These are phyloP conservation scores for Florisuga fusca DNA, from an alignment of 2,797 vertebrate species.

Conservation along the genomic window DNA sequence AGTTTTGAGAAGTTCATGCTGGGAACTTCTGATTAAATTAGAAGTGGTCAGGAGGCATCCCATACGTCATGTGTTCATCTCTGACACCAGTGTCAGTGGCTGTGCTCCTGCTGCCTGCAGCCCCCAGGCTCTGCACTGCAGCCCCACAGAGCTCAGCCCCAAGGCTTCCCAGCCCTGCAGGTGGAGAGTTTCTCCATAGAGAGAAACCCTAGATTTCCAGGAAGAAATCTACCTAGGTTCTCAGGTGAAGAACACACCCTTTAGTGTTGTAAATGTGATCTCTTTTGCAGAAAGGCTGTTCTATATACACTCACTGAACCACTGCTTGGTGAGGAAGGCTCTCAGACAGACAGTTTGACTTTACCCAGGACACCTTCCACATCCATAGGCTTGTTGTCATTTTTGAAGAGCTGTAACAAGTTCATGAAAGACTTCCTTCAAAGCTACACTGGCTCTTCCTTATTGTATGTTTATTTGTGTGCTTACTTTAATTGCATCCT, in stretches of 20 bases:
- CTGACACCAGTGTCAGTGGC: not conserved
- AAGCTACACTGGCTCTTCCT: not conserved
- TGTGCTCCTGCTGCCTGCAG: too few species aligned
- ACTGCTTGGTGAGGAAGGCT: not conserved
- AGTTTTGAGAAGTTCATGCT: not conserved
- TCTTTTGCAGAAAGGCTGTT: not conserved
- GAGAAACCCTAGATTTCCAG: too few species aligned
- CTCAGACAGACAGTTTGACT: not conserved
- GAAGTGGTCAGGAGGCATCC: not conserved
- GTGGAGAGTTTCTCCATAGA: too few species aligned
- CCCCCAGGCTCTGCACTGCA: too few species aligned
- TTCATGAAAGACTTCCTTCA: not conserved
- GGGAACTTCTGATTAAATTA: not conserved
- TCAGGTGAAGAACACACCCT: not conserved
- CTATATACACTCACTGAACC: not conserved
- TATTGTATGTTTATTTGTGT: not conserved
- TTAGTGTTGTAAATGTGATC: not conserved
- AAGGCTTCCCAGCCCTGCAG: too few species aligned
- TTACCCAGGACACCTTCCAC: not conserved
- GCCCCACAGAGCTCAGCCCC: too few species aligned
- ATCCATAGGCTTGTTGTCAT: not conserved
- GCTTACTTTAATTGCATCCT: not conserved
- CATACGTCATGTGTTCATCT: accelerated
- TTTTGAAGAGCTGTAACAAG: not conserved
- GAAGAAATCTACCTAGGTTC: too few species aligned